Evolutionary conservation across 2,888 invertebrate genomes (phyloP).

Genomic region (Pristionchus maxplancki): DNA sequence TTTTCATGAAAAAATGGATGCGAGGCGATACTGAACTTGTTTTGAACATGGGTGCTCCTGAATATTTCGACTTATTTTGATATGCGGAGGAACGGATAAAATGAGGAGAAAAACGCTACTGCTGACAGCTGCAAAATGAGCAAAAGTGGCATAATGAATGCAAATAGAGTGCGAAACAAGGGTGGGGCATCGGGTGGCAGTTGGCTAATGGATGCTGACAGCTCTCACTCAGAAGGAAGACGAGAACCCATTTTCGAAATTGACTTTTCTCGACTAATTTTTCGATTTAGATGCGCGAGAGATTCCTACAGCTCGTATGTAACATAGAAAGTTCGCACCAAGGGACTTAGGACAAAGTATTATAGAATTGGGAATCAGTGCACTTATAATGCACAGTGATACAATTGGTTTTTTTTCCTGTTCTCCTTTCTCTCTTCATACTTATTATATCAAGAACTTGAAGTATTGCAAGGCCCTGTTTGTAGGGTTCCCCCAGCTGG

Average conservation of each 20-base stretch:
- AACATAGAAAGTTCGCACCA: background rate
- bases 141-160: background rate
- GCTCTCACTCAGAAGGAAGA: background rate
- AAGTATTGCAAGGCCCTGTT: too few relatives aligned
- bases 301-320: background rate
- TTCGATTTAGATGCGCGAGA: constrained; percentile 41
- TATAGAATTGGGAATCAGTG: too few relatives aligned
- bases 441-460: too few relatives aligned
- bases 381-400: too few relatives aligned
- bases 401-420: too few relatives aligned
- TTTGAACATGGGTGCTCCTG: too few relatives aligned
- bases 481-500: too few relatives aligned
- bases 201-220: constrained; percentile 37
- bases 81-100: background rate
- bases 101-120: background rate
- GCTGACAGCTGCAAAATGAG: background rate
- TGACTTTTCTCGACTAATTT: background rate
- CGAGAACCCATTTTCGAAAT: background rate
- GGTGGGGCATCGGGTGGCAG: constrained; percentile 16
- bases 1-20: too few relatives aligned
- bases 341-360: background rate
- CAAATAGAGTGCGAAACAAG: constrained; percentile 39
- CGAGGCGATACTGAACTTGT: too few relatives aligned
- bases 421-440: too few relatives aligned
- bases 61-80: too few relatives aligned